Conservation (phyloP, 2,113 vertebrate genomes). For the Seriola quinqueradiata region DNA sequence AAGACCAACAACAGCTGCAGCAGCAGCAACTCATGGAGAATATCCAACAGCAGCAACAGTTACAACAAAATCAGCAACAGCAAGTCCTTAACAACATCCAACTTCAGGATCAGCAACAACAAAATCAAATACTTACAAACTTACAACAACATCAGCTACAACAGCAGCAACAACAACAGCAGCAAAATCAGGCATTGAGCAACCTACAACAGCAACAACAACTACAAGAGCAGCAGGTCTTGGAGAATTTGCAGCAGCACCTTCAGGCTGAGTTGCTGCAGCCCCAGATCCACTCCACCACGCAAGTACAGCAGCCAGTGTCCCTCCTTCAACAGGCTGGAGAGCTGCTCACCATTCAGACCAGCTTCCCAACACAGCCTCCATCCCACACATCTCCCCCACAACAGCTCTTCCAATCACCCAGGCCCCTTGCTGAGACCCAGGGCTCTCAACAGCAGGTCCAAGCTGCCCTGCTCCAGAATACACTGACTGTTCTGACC, state of each 20-base stretch:
- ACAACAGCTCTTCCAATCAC: constrained; percentile 84
- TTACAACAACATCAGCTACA: constrained; percentile 80
- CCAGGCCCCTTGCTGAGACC: constrained; percentile 78
- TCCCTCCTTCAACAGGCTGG: constrained; percentile 91
- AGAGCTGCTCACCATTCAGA: constrained; percentile 94
- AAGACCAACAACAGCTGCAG: constrained; percentile 83
- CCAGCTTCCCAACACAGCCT: constrained; percentile 92
- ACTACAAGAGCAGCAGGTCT: constrained; percentile 80
- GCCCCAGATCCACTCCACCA: constrained; percentile 86
- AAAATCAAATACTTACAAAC: constrained; percentile 80
- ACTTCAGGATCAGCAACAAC: constrained; percentile 80
- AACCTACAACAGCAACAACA: constrained; percentile 81
- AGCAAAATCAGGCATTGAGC: constrained; percentile 77
- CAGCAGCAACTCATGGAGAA: constrained; percentile 82
- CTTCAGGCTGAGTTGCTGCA: constrained; percentile 89
- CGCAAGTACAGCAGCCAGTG: constrained; percentile 84
- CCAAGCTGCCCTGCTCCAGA: constrained; percentile 92
- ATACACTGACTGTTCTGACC: constrained; percentile 88
- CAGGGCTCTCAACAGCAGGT: constrained; percentile 89
- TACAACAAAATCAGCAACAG: constrained; percentile 78
- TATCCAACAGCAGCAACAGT: constrained; percentile 76
- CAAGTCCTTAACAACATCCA: constrained; percentile 78
- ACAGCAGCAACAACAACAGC: constrained; percentile 72
- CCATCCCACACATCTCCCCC: constrained; percentile 90
- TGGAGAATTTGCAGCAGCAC: constrained; percentile 87